A percentile compares a stretch with the other conserved stretches of the same genome.
phyloP scores from a whole-genome alignment of 2,113 vertebrate species.

The Hemiscyllium ocellatum region DNA sequence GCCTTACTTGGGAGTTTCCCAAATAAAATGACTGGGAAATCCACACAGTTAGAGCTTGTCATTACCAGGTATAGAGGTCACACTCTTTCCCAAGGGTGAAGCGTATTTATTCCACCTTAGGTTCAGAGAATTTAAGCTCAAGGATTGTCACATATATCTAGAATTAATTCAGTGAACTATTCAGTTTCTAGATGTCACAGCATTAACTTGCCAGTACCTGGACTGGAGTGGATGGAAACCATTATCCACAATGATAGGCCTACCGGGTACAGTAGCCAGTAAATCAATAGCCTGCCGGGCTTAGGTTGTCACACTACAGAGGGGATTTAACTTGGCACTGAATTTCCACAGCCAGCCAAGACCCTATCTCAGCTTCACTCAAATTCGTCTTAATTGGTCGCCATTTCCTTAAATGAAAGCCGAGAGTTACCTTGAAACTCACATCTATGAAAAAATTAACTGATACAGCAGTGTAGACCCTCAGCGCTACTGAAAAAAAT shows the following conservation, averaged over 20 bases:
- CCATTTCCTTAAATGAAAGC: background rate
- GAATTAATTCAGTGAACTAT: background rate
- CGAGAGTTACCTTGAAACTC: background rate
- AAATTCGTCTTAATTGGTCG: background rate
- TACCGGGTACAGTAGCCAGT: too few relatives aligned
- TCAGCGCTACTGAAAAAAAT: slow-evolving; percentile 11
- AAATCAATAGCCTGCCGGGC: background rate
- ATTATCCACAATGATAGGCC: background rate
- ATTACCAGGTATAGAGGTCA: background rate
- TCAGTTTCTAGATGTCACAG: background rate
- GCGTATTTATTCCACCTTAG: background rate
- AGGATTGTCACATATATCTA: background rate
- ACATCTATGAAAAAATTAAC: background rate
- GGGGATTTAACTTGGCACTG: background rate
- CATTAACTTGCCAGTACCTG: background rate
- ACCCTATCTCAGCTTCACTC: background rate
- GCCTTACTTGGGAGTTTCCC: background rate
- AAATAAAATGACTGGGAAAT: background rate
- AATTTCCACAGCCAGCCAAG: background rate
- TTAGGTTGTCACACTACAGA: background rate
- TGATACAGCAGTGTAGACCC: background rate
- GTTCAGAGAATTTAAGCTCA: background rate
- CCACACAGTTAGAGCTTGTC: background rate
- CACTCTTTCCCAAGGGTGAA: background rate
- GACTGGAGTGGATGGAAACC: background rate